A percentile compares a stretch with the other conserved stretches of the same genome.
Conservation (phyloP, 2,888 invertebrate species). For the Globia sparganii region DNA sequence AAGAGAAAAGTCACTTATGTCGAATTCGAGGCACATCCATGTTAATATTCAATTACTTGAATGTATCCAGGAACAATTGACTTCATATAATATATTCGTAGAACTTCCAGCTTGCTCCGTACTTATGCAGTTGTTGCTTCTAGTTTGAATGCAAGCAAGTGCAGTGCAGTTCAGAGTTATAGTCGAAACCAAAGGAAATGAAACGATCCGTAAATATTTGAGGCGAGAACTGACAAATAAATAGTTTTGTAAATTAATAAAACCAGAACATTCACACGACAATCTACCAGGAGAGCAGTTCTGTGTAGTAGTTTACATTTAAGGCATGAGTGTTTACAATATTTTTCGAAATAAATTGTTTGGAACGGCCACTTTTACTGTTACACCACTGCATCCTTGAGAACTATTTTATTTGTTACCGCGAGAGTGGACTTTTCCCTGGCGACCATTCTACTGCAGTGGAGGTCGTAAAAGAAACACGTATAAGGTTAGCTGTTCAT, state of each 20-base stretch:
- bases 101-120: conserved; percentile 1
- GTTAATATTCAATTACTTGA: conserved; percentile 9
- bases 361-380: conserved; percentile 30
- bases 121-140: conserved; percentile 16
- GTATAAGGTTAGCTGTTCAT: conserved; percentile 21
- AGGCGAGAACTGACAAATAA: background rate
- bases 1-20: conserved; percentile 20
- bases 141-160: conserved; percentile 20
- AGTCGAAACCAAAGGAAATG: conserved; percentile 4
- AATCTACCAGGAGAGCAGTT: background rate
- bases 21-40: background rate
- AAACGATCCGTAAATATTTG: conserved; percentile 20
- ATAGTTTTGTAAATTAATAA: conserved; percentile 5
- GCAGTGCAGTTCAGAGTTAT: conserved; percentile 13
- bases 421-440: conserved; percentile 39
- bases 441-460: conserved; percentile 29
- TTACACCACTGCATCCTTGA: conserved; percentile 43
- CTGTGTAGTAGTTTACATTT: background rate
- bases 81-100: conserved; percentile 13
- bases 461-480: conserved; percentile 35
- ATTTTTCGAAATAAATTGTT: conserved; percentile 39
- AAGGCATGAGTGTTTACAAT: conserved; percentile 24
- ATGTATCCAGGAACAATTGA: conserved; percentile 13
- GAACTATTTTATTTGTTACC: conserved; percentile 48
- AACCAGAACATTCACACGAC: background rate